Conservation (phyloP, 1,140 invertebrate genomes). For the Apis laboriosa region DNA sequence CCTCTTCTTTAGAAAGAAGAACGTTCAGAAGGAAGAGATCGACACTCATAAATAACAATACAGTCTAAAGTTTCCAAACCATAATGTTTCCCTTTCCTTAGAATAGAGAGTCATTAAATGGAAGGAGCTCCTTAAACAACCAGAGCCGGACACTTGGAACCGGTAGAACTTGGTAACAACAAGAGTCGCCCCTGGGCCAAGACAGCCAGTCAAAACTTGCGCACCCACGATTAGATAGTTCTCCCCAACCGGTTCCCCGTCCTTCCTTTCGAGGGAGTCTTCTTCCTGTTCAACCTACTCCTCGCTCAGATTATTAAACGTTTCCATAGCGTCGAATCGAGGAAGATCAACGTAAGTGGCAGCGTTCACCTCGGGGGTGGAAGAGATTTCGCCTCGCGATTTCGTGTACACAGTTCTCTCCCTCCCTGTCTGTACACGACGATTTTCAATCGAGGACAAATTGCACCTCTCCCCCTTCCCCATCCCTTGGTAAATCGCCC, state of each 20-base stretch:
- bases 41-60: background rate
- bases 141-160: conserved; percentile 20
- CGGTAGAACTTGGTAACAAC: conserved; percentile 34
- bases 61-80: background rate
- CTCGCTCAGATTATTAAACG: conserved; percentile 44
- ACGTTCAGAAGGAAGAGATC: too few species aligned
- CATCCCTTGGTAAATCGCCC: background rate
- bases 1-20: too few species aligned
- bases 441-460: conserved; percentile 38
- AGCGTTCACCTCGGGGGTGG: background rate
- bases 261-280: background rate
- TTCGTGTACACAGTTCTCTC: background rate
- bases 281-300: background rate
- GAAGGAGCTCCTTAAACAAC: conserved; percentile 8
- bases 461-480: background rate
- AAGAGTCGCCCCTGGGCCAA: background rate
- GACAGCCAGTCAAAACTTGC: conserved; percentile 37
- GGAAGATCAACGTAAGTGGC: conserved; percentile 21
- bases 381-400: conserved; percentile 6
- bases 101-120: background rate
- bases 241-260: background rate
- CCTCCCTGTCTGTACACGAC: background rate
- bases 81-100: conserved; percentile 22
- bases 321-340: conserved; percentile 37
- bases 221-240: conserved; percentile 41